Evolutionary conservation across 2,797 vertebrate genomes (phyloP), one percentile per base, ranked within the genome.

Genomic region (Lindbergichthys nudifrons): DNA sequence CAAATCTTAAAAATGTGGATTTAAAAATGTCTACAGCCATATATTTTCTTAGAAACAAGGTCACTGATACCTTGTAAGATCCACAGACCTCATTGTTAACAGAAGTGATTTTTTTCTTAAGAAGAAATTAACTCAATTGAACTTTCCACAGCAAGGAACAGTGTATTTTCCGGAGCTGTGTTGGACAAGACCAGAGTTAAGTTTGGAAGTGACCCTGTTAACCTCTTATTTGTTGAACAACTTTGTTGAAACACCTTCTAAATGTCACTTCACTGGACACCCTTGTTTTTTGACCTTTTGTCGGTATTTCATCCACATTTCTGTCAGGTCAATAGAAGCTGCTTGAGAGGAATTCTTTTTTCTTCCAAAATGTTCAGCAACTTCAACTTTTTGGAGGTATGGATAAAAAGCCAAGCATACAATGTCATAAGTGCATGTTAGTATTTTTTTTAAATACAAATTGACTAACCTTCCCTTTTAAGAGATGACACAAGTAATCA

Each of bases 301-400:
- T 70, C 54, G 42, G 77, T 71, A 19, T 76, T 71, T 59, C 2
- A 39, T 41, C 62, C 57, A 87, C 72, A 73, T 73, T 64, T 78
- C 76, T 70, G 42, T 12, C 21, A 54, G 39, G 62, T 70, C 16
- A 69, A 13, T 52, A 59, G 58, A 41, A 54, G 36, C 7, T 46
- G 56, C 48, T 70, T 21, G 18, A 3, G 26, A 12, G 36, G 16
- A 56, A 30, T 56, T 70, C 5, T 53, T 11, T 60, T n/a, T 58
- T 73, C 54, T 60, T 45, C 30, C 36, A 56, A 65, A 64, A 61
- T 54, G 19, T 41, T 50, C 18, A 62, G 63, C 41, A 61, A 67
- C 48, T 60, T 70, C 41, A 36, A 56, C 52, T 36, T 36, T 30
- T 42, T 43, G 42, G 14, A 46, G 8, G 10, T 60, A 30, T 2